Evolutionary conservation across 2,888 invertebrate genomes (phyloP).

Genomic region (Dolomedes plantarius): DNA sequence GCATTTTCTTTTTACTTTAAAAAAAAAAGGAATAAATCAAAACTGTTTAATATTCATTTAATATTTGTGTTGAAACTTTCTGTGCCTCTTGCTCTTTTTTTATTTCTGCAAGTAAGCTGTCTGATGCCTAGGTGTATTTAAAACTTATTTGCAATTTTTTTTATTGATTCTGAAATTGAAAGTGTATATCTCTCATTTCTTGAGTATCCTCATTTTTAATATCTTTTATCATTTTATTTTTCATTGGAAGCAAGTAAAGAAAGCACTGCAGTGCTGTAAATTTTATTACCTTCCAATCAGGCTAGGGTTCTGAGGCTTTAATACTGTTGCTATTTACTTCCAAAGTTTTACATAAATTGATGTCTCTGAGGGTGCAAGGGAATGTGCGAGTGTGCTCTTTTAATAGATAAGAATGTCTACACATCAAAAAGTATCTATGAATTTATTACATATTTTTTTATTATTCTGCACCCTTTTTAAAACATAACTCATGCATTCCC

Average conservation of each 20-base stretch:
- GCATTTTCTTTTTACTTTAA: no score
- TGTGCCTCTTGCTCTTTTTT: neutral
- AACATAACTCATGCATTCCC: constrained; percentile 62
- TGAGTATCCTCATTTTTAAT: neutral
- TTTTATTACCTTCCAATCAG: constrained; percentile 38
- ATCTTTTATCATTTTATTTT: neutral
- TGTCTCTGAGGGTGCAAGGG: constrained; percentile 23
- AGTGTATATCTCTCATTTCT: no score
- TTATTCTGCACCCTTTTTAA: constrained; percentile 31
- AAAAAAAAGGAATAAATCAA: neutral
- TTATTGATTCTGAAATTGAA: no score
- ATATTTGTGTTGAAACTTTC: neutral
- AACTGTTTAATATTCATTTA: neutral
- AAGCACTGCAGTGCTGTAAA: neutral
- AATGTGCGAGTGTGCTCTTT: constrained; percentile 25
- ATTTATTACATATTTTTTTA: constrained; percentile 21
- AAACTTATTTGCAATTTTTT: no score
- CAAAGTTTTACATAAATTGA: constrained; percentile 26
- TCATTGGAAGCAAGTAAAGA: neutral
- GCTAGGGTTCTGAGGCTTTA: constrained; percentile 36
- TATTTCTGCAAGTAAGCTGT: neutral
- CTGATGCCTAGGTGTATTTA: neutral
- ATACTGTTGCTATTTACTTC: constrained; percentile 43
- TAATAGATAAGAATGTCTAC: neutral
- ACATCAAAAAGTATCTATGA: constrained; percentile 13